phyloP scores from a whole-genome alignment of 2,113 vertebrate genomes.

The Pomatostomus ruficeps region DNA sequence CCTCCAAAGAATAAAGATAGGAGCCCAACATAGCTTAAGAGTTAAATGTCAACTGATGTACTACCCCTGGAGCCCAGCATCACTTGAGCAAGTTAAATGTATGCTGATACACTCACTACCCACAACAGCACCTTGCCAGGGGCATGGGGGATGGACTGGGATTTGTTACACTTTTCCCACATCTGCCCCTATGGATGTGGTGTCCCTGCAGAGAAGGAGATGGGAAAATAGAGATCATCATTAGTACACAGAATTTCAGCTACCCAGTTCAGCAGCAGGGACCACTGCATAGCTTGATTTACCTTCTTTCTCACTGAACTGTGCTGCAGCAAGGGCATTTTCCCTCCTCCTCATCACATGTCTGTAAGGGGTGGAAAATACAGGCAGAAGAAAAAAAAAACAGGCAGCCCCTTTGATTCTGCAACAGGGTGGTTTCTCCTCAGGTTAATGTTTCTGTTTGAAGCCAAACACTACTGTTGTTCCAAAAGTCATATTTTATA shows the following conservation, averaged over 20 bases:
- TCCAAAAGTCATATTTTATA: neutral
- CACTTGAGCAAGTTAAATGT: neutral
- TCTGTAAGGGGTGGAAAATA: neutral
- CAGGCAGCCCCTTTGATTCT: neutral
- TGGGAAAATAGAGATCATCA: neutral
- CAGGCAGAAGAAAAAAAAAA: neutral
- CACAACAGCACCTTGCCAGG: neutral
- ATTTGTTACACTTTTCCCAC: neutral
- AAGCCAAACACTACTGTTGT: neutral
- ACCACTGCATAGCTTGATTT: slow-evolving; percentile 21
- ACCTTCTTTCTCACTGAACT: neutral
- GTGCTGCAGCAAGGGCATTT: neutral
- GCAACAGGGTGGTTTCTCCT: neutral
- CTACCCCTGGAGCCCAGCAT: neutral
- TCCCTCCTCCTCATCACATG: neutral
- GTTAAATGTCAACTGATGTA: neutral
- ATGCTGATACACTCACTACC: neutral
- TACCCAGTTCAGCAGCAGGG: slow-evolving; percentile 5
- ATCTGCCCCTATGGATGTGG: neutral
- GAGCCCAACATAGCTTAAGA: neutral
- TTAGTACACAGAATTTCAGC: neutral
- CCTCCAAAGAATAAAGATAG: neutral
- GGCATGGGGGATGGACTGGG: neutral
- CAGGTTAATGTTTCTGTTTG: neutral
- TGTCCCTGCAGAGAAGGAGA: neutral